These are phyloP conservation scores for Sphaeridia pumilis DNA, from an alignment of 2,888 invertebrate genomes.

Conservation along the genomic window DNA sequence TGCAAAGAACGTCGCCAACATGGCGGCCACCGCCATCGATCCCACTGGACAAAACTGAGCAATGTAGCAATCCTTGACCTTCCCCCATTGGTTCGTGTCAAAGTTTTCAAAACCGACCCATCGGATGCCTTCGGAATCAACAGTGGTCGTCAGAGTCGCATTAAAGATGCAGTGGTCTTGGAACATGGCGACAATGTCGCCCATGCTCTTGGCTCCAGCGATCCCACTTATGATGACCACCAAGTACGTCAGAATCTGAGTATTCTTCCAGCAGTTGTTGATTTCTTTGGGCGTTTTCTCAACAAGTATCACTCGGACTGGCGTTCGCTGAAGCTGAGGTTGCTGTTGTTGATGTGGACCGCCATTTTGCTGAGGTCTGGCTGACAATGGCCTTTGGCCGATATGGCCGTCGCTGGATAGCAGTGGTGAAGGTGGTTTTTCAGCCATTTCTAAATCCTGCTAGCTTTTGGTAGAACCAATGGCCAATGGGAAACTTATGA, in stretches of 20 bases:
- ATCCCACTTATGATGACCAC: slow-evolving; percentile 29
- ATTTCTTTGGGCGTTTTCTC: slow-evolving; percentile 31
- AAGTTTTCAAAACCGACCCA: slow-evolving; percentile 7
- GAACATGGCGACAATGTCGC: slow-evolving; percentile 24
- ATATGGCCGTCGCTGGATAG: too few relatives aligned
- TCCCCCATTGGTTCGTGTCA: slow-evolving; percentile 20
- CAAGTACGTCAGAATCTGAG: slow-evolving; percentile 27
- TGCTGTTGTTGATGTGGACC: too few relatives aligned
- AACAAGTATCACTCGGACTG: slow-evolving; percentile 25
- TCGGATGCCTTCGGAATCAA: slow-evolving; percentile 14
- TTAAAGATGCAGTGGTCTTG: slow-evolving; percentile 28
- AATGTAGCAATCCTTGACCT: slow-evolving; percentile 22
- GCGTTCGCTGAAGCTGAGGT: too few relatives aligned
- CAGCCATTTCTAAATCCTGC: too few relatives aligned
- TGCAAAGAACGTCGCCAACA: slow-evolving; percentile 25
- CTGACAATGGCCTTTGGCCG: too few relatives aligned
- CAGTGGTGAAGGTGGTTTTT: too few relatives aligned
- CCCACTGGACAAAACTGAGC: slow-evolving; percentile 29
- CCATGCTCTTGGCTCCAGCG: slow-evolving; percentile 24
- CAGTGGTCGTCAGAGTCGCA: slow-evolving; percentile 17
- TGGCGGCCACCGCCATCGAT: slow-evolving; percentile 25
- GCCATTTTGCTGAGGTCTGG: too few relatives aligned
- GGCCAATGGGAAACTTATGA: too few relatives aligned
- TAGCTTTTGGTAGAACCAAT: too few relatives aligned
- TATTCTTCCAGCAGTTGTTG: slow-evolving; percentile 29